A percentile compares a stretch with the other conserved stretches of the same genome.
Conservation (phyloP, 2,888 invertebrate species). For the Aricia artaxerxes region DNA sequence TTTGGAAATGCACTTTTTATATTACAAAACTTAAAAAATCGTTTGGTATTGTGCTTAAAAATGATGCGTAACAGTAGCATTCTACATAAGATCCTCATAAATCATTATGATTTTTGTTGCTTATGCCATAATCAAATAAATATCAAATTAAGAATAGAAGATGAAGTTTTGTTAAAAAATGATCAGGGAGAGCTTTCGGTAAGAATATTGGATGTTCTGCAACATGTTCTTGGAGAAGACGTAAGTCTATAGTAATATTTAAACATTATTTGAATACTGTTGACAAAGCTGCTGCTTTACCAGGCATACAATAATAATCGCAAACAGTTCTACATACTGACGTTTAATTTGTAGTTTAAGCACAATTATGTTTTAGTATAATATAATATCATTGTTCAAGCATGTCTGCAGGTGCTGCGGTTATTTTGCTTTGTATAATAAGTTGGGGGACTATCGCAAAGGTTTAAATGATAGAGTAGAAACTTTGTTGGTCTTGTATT, state of each 20-base stretch:
- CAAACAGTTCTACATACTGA: too few species aligned
- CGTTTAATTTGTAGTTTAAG: too few species aligned
- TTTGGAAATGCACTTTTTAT: too few species aligned
- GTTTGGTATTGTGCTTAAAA: neutral
- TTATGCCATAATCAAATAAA: conserved; percentile 52
- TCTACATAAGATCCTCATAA: conserved; percentile 51
- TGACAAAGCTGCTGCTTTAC: neutral
- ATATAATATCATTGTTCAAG: too few species aligned
- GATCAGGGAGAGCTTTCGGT: conserved; percentile 45
- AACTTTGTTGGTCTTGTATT: too few species aligned
- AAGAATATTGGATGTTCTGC: conserved; percentile 53
- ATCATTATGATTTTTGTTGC: conserved; percentile 56
- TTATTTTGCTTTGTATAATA: too few species aligned
- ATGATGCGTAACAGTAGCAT: conserved; percentile 48
- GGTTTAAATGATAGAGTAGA: too few species aligned
- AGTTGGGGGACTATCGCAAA: too few species aligned
- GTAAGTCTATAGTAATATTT: conserved; percentile 46
- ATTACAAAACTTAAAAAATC: neutral
- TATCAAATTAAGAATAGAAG: conserved; percentile 47
- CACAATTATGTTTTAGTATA: too few species aligned
- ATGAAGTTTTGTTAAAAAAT: conserved; percentile 52
- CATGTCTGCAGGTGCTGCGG: too few species aligned
- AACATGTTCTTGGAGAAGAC: conserved; percentile 51
- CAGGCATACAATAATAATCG: too few species aligned
- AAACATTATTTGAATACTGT: neutral